Evolutionary conservation across 1,140 invertebrate genomes (phyloP).

Genomic region (Diachasma alloeum): DNA sequence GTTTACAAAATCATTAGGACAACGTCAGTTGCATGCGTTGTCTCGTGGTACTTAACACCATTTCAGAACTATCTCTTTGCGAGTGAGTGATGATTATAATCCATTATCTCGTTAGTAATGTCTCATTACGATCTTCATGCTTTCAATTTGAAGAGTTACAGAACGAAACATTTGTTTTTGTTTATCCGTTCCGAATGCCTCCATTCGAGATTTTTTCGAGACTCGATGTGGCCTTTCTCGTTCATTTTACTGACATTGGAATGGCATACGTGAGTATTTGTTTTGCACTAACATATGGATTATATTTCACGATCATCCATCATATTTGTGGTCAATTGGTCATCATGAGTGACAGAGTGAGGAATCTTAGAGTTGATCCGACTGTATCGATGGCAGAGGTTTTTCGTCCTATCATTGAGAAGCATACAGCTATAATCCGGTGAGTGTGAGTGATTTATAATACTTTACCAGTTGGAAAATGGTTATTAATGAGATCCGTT

Average conservation of each 20-base stretch:
- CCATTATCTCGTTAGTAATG: background rate
- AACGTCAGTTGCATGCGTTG: background rate
- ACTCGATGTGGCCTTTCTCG: background rate
- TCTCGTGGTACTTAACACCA: constrained; percentile 10
- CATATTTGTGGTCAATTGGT: constrained; percentile 5
- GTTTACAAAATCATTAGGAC: background rate
- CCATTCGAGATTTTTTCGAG: background rate
- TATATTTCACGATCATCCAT: background rate
- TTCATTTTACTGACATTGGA: background rate
- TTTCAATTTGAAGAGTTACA: background rate
- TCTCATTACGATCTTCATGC: background rate
- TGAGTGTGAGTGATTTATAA: no score
- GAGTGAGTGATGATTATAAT: constrained; percentile 7
- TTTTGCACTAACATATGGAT: background rate
- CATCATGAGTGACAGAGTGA: background rate
- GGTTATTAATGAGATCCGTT: background rate
- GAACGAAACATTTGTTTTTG: background rate
- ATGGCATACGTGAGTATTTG: background rate
- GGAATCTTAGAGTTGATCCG: background rate
- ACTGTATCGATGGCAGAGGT: background rate
- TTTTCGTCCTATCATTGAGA: background rate
- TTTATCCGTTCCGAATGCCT: background rate
- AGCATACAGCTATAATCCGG: background rate
- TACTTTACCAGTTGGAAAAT: background rate
- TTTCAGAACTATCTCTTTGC: constrained; percentile 2